Base-by-base conservation (phyloP, 2,888 invertebrate species). In the Drosophila prolongata region DNA sequence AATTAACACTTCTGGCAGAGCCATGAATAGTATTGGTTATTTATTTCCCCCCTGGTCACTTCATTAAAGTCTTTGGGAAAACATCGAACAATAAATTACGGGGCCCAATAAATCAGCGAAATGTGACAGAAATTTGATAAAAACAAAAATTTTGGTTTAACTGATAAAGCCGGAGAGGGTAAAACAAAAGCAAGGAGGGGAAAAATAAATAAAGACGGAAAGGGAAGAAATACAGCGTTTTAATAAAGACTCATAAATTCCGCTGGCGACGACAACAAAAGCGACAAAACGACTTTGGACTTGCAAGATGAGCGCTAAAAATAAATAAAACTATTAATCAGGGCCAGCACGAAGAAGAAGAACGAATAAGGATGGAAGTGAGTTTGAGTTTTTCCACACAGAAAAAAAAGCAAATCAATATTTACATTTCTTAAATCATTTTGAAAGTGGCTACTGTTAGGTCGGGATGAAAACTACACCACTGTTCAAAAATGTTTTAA, bases 291-390 rank as follows among this genome's bases (percentile, higher is more conserved):
- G 68, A 75, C 54, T 57, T 49, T 76, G 60, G 75, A 75, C 86
- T 85, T 76, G 83, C 57, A 89, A 87, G 89, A 87, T 85, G 87
- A 89, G 87, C 87, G 89, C 89, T 89, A 89, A 89, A 87, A 89
- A 89, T 89, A 87, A 87, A 89, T 89, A 89, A 89, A 87, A 89
- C 87, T 89, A 89, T 87, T 87, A 87, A 87, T 87, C 87, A 87
- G 85, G 78, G 75, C 62, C 82, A 78, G 76, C 69, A 67, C 74
- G 70, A 80, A 67, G 55, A 42, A 19, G 60, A 70, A 73, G 73
- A 34, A 19, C 54, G 35, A 24, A 27, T 44, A 66, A 75, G 75
- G 60, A 72, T 40, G 55, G 54, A 58, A 58, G 66, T 65, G 57
- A 59, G 70, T 49, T 35, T 49, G 54, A 78, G 83, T 80, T 88